Percentiles rank a stretch among this genome's conserved stretches.
These are phyloP conservation scores for Diplolepis rosae DNA, from an alignment of 2,888 invertebrate species.

Conservation along the genomic window DNA sequence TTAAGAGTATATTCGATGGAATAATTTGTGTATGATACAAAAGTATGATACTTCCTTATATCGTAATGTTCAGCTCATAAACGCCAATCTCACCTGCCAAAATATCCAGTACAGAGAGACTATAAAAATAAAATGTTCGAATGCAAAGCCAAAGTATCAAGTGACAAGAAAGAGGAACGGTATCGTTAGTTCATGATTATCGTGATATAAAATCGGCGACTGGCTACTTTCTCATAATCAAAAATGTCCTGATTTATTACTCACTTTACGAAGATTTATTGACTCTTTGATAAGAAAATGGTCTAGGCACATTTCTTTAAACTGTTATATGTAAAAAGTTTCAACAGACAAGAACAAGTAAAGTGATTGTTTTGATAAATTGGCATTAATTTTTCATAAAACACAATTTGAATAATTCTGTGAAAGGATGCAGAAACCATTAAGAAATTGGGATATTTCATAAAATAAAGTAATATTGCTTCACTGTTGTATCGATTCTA, in stretches of 20 bases:
- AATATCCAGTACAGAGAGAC: slow-evolving; percentile 16
- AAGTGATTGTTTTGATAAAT: too few relatives aligned
- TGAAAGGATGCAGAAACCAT: background rate
- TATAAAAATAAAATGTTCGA: slow-evolving; percentile 3
- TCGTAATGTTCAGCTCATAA: background rate
- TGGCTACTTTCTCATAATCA: background rate
- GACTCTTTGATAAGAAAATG: slow-evolving; percentile 8
- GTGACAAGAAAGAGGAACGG: slow-evolving; percentile 22
- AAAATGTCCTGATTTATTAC: slow-evolving; percentile 16
- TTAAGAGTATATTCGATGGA: background rate
- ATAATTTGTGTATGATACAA: background rate
- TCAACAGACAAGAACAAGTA: too few relatives aligned
- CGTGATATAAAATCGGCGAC: background rate
- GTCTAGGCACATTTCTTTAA: too few relatives aligned
- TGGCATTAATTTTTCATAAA: background rate
- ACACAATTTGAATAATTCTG: background rate
- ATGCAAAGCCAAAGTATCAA: slow-evolving; percentile 18
- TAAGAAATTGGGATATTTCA: background rate
- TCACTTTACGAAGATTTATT: slow-evolving; percentile 7
- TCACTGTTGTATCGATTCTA: background rate
- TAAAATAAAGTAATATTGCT: background rate
- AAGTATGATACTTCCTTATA: slow-evolving; percentile 7
- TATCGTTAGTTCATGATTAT: slow-evolving; percentile 4
- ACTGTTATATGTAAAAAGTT: too few relatives aligned
- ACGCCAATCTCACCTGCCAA: background rate